Percentiles rank a stretch among this genome's conserved stretches.
Conservation (phyloP, 2,113 vertebrate species). For the Crotalus viridis region DNA sequence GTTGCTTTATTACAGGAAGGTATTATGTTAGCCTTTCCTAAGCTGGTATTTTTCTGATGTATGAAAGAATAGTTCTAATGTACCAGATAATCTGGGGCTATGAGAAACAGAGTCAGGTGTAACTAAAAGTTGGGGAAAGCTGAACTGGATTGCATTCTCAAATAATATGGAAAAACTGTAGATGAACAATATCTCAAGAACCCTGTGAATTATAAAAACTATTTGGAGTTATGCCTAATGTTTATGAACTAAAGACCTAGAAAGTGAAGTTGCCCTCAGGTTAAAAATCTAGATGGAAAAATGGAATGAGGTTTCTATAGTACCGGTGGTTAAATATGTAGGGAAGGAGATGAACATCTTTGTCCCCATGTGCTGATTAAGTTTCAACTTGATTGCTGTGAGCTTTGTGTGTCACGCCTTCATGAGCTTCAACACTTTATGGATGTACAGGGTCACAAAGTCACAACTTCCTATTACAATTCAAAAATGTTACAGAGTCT, state of each 20-base stretch:
- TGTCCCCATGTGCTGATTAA: neutral
- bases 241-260: neutral
- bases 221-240: neutral
- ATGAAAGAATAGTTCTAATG: neutral
- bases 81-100: neutral
- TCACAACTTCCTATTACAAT: neutral
- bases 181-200: neutral
- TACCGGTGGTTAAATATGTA: neutral
- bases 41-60: neutral
- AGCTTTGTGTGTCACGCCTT: neutral
- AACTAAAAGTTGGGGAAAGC: neutral
- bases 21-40: neutral
- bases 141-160: neutral
- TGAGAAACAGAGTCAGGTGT: neutral
- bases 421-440: neutral
- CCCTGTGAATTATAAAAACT: neutral
- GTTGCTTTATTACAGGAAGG: neutral
- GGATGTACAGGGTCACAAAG: neutral
- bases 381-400: neutral
- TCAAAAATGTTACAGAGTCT: neutral
- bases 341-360: neutral
- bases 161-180: neutral
- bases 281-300: neutral
- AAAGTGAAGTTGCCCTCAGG: neutral
- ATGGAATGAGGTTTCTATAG: neutral